Evolutionary conservation across 2,888 invertebrate genomes (phyloP).

Genomic region (Drosophila flavopinicola): DNA sequence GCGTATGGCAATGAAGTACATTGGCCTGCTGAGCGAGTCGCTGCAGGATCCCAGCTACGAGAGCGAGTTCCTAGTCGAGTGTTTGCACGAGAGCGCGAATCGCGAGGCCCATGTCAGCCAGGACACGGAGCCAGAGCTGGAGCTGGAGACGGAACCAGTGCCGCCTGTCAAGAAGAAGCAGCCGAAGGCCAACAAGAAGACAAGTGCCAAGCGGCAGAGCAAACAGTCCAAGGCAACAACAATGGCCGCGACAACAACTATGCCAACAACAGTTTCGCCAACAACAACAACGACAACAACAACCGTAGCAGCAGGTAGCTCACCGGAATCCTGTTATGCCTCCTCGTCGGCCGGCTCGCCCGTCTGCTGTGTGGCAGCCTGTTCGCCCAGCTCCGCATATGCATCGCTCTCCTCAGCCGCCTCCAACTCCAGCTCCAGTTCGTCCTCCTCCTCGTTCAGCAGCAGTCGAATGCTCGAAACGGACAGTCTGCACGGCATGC

Average conservation of each 20-base stretch:
- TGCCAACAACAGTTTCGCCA: conserved; percentile 1
- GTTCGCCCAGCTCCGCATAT: conserved; percentile 67
- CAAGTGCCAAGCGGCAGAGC: conserved; percentile 53
- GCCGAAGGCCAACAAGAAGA: conserved; percentile 46
- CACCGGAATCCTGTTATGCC: conserved; percentile 68
- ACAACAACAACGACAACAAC: conserved; percentile 8
- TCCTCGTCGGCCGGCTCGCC: conserved; percentile 69
- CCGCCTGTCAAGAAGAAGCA: conserved; percentile 44
- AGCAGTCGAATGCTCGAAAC: conserved; percentile 59
- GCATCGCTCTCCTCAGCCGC: conserved; percentile 66
- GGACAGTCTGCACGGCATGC: conserved; percentile 57
- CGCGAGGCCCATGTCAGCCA: conserved; percentile 44
- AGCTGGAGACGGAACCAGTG: conserved; percentile 26
- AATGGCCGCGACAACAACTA: neutral
- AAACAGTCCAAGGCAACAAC: conserved; percentile 42
- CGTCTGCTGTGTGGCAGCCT: conserved; percentile 59
- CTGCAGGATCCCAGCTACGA: conserved; percentile 85
- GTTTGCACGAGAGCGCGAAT: conserved; percentile 67
- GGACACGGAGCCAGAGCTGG: conserved; percentile 44
- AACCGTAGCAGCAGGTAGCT: conserved; percentile 38
- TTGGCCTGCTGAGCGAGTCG: conserved; percentile 89
- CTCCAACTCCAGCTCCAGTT: conserved; percentile 36
- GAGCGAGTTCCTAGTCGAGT: conserved; percentile 76
- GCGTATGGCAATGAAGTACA: conserved; percentile 94
- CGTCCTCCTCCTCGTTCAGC: conserved; percentile 6